These are phyloP conservation scores for Abscondita cerata DNA, from an alignment of 2,888 invertebrate species.

Conservation along the genomic window DNA sequence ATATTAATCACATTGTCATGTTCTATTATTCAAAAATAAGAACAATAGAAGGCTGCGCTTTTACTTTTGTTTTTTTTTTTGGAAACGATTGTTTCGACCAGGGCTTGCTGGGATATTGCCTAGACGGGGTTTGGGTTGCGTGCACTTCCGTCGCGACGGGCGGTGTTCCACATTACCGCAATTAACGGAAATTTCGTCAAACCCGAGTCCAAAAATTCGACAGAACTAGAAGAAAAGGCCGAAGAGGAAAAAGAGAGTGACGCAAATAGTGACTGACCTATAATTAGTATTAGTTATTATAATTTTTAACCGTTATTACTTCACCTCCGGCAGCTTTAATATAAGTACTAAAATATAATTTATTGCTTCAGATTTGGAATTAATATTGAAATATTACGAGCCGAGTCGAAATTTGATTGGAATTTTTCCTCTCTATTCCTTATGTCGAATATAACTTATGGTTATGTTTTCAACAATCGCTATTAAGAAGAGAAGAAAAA, in stretches of 20 bases:
- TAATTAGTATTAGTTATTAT: conserved; percentile 35
- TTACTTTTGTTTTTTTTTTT: conserved; percentile 13
- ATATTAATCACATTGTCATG: conserved; percentile 59
- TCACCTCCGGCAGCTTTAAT: conserved; percentile 34
- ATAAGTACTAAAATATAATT: conserved; percentile 36
- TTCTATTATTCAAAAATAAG: conserved; percentile 56
- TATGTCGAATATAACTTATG: conserved; percentile 31
- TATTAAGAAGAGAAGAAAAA: conserved; percentile 17
- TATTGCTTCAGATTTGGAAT: conserved; percentile 34
- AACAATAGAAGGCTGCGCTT: conserved; percentile 45
- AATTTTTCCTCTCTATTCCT: conserved; percentile 24
- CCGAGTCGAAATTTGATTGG: conserved; percentile 29
- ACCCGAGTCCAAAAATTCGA: conserved; percentile 19
- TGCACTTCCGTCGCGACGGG: too few species aligned
- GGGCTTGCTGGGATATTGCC: too few species aligned
- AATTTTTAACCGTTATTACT: conserved; percentile 37
- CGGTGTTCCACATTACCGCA: neutral
- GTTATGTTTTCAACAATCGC: conserved; percentile 31
- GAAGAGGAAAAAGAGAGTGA: conserved; percentile 22
- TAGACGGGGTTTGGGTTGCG: too few species aligned
- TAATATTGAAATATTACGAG: conserved; percentile 35
- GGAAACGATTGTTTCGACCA: too few species aligned
- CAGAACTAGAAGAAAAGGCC: conserved; percentile 17
- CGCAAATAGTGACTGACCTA: conserved; percentile 26
- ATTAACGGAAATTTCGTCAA: neutral